Evolutionary conservation across 1,140 invertebrate species (phyloP).

Genomic region (Ylistrum balloti): DNA sequence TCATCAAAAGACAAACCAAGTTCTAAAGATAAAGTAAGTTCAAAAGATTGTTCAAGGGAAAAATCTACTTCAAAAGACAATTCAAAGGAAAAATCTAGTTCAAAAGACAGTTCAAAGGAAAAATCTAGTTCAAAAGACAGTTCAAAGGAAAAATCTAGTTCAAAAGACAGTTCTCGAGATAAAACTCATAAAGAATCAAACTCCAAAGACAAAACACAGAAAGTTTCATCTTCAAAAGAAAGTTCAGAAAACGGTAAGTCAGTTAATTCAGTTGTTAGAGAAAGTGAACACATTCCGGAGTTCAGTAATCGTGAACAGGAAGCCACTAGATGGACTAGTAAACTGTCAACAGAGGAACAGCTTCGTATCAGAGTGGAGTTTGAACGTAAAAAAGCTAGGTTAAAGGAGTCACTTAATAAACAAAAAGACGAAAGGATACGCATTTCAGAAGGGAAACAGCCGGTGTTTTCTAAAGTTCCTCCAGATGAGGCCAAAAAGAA

Average conservation of each 20-base stretch:
- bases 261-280: background rate
- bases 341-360: background rate
- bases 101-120: no score
- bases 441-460: conserved; percentile 10
- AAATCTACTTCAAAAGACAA: background rate
- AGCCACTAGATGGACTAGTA: background rate
- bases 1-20: background rate
- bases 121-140: no score
- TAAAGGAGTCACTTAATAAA: background rate
- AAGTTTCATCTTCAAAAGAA: background rate
- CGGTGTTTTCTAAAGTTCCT: background rate
- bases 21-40: background rate
- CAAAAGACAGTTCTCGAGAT: no score
- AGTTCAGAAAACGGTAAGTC: background rate
- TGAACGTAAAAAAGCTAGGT: conserved; percentile 17
- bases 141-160: no score
- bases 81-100: background rate
- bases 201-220: background rate
- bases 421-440: background rate
- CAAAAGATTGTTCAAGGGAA: background rate
- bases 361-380: conserved; percentile 5
- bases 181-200: background rate
- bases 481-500: background rate
- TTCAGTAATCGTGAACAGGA: background rate
- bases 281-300: background rate